phyloP scores from a whole-genome alignment of 1,140 invertebrate genomes.

The Chelonus insularis region DNA sequence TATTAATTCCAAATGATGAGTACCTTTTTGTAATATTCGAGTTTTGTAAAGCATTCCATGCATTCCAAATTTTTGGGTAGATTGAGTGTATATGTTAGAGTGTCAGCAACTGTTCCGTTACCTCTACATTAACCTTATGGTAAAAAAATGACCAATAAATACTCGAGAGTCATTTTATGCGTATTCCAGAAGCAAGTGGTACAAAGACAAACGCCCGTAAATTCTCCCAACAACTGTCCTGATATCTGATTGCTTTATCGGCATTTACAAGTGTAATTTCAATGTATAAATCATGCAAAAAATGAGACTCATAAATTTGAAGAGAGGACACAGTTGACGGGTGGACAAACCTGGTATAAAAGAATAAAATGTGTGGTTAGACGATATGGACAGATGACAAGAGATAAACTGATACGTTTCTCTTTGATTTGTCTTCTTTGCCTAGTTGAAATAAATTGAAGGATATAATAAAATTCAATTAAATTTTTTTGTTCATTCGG shows the following conservation, averaged over 20 bases:
- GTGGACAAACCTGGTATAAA: background rate
- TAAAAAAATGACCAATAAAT: too few relatives aligned
- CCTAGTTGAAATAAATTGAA: too few relatives aligned
- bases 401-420: background rate
- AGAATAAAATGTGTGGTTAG: conserved; percentile 1
- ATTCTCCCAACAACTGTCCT: conserved; percentile 28
- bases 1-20: too few relatives aligned
- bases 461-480: too few relatives aligned
- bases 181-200: background rate
- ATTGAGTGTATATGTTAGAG: too few relatives aligned
- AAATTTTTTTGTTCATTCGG: too few relatives aligned
- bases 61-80: too few relatives aligned
- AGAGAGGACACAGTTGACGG: background rate
- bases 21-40: too few relatives aligned
- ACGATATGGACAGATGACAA: background rate
- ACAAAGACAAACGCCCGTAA: conserved; percentile 26
- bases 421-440: background rate
- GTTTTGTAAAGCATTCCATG: too few relatives aligned
- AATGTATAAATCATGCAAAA: conserved; percentile 40
- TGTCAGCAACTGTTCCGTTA: too few relatives aligned
- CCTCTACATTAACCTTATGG: too few relatives aligned
- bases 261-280: conserved; percentile 43
- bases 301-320: conserved; percentile 35
- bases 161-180: background rate
- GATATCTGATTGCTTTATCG: conserved; percentile 41